Base-by-base conservation (phyloP, 2,113 vertebrate species). In the Colaptes auratus region DNA sequence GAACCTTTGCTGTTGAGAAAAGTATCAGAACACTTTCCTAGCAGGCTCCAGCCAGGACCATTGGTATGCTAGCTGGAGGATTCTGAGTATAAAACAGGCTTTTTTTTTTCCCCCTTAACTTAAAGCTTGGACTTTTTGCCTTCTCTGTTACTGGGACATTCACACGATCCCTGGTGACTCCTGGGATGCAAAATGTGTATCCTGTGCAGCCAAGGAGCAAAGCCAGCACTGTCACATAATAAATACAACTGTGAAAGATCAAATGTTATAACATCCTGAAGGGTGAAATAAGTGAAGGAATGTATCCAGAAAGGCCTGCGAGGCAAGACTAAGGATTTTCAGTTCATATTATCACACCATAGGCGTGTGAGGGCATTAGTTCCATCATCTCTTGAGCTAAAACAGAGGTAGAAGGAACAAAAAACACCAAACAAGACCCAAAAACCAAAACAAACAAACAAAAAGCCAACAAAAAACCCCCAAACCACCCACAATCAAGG, bases 171-270 rank as follows among this genome's bases (percentile, higher is more conserved):
- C 76, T 83, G 19, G 36, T 83, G 93, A 83, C 89, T 95, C 91
- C 85, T 88, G 93, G 82, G 95, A 93, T 3, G 5, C 35, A 83
- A 91, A 95, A 92, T 69, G 87, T 86, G 65, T 93, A 86, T 92
- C 85, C 85, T 83, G 42, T 24, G 12, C 60, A 89, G 92, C 82
- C 91, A 92, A 95, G 79, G 48, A 95, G 69, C 61, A 78, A 95
- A 72, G 89, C 91, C 93, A 96, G 80, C 30, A 61, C 30, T 91
- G 79, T 75, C 84, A 93, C 94, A 42, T 88, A 86, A 95, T 95
- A 96, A 96, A 96, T 92, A 90, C 95, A 95, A 83, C 23, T 28
- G 59, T 80, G 58, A 79, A 90, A 90, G 75, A 95, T 91, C n/a
- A 89, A 87, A 92, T 91, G 66, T 89, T 95, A 63, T 55, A 93